Conservation (phyloP, 2,888 invertebrate genomes). For the Zygaena filipendulae region DNA sequence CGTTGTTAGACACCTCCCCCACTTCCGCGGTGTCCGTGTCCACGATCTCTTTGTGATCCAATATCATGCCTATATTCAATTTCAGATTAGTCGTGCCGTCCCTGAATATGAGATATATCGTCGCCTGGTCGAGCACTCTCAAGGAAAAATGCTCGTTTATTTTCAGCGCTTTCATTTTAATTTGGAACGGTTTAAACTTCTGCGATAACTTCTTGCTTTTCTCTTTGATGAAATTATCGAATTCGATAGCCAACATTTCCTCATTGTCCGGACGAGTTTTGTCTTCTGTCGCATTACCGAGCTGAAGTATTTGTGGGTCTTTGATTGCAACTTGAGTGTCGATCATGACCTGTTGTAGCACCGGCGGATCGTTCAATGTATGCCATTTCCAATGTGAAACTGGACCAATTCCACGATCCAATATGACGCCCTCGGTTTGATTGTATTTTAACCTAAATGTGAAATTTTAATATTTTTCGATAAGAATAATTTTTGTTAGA, state of each 20-base stretch:
- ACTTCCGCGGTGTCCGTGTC: conserved; percentile 37
- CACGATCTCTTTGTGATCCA: conserved; percentile 60
- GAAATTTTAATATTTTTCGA: conserved; percentile 3
- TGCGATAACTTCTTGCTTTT: conserved; percentile 46
- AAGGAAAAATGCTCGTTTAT: conserved; percentile 56
- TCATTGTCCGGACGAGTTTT: conserved; percentile 34
- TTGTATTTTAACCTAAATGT: conserved; percentile 58
- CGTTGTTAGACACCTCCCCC: conserved; percentile 23
- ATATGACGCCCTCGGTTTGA: conserved; percentile 55
- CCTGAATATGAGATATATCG: conserved; percentile 43
- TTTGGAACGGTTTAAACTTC: conserved; percentile 52
- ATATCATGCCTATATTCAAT: conserved; percentile 55
- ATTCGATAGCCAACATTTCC: conserved; percentile 55
- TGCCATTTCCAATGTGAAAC: conserved; percentile 60
- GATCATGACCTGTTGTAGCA: conserved; percentile 56
- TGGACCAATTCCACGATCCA: conserved; percentile 48
- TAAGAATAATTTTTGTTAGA: neutral
- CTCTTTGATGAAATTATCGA: conserved; percentile 53
- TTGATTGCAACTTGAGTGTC: conserved; percentile 49
- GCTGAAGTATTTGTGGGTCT: conserved; percentile 40
- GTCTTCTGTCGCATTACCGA: conserved; percentile 24
- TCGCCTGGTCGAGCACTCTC: conserved; percentile 48
- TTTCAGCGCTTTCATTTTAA: conserved; percentile 55
- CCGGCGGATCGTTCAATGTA: conserved; percentile 52
- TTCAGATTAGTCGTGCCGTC: conserved; percentile 48